A percentile compares a stretch with the other conserved stretches of the same genome.
These are phyloP conservation scores for Tenebrio molitor DNA, from an alignment of 1,140 invertebrate species.

Conservation along the genomic window DNA sequence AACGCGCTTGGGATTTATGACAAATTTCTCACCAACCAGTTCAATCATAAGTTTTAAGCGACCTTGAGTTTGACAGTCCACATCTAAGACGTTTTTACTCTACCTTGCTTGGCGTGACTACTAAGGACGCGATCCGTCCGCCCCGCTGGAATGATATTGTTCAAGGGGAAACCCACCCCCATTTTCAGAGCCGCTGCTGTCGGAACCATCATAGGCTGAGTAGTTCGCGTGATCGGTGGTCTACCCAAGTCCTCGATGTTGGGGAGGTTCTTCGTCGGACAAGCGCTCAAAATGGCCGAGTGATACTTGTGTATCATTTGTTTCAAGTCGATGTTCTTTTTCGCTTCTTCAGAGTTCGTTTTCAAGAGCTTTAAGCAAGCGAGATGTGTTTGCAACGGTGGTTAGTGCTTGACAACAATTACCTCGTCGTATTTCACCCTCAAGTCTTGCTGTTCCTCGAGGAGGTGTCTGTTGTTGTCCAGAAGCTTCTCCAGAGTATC, in stretches of 20 bases:
- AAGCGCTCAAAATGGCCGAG: slow-evolving; percentile 71
- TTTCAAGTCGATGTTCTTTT: slow-evolving; percentile 66
- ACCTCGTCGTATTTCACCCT: slow-evolving; percentile 85
- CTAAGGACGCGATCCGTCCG: slow-evolving; percentile 71
- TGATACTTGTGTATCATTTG: slow-evolving; percentile 72
- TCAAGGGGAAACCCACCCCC: slow-evolving; percentile 84
- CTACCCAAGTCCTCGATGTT: slow-evolving; percentile 68
- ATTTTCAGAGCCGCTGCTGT: slow-evolving; percentile 85
- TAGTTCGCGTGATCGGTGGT: slow-evolving; percentile 54
- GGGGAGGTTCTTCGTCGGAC: slow-evolving; percentile 72
- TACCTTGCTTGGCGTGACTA: slow-evolving; percentile 70
- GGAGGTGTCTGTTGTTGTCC: slow-evolving; percentile 79
- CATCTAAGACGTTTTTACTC: too few relatives aligned
- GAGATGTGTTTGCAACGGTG: not conserved
- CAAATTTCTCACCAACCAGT: too few relatives aligned
- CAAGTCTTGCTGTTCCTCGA: slow-evolving; percentile 80
- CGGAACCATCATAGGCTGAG: slow-evolving; percentile 76
- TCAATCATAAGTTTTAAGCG: too few relatives aligned
- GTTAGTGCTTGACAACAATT: not conserved
- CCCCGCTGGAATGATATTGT: slow-evolving; percentile 71
- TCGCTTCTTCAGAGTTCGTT: slow-evolving; percentile 69
- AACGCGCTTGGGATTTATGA: too few relatives aligned
- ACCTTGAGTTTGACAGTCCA: too few relatives aligned
- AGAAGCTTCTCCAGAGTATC: slow-evolving; percentile 81
- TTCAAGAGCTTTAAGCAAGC: slow-evolving; percentile 70